Percentiles rank a stretch among this genome's conserved stretches.
Conservation (phyloP, 2,113 vertebrate genomes). For the Eidolon helvum region DNA sequence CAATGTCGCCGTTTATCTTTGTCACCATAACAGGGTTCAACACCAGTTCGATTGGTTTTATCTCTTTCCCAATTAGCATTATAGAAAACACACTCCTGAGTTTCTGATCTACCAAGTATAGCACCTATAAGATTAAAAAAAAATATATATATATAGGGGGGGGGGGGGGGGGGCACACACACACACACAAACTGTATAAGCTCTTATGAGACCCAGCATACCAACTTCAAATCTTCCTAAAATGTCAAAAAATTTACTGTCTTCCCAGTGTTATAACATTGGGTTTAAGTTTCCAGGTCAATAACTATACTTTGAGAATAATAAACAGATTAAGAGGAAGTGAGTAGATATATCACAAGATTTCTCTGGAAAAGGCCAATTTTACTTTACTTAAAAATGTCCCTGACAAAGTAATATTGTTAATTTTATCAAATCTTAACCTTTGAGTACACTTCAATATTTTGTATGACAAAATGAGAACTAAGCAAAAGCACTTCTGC, state of each 20-base stretch:
- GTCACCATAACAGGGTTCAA: conserved; percentile 93
- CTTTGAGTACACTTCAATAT: neutral
- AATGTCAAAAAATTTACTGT: neutral
- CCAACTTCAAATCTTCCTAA: neutral
- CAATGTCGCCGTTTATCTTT: conserved; percentile 97
- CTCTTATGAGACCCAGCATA: neutral
- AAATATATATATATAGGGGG: too few relatives aligned
- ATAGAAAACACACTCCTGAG: conserved; percentile 95
- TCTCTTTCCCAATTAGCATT: conserved; percentile 98
- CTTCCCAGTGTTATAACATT: neutral
- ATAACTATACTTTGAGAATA: neutral
- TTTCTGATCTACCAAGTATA: conserved; percentile 97
- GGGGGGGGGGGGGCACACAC: too few relatives aligned
- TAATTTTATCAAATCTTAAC: conserved; percentile 31
- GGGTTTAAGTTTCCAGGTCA: neutral
- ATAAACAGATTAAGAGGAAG: neutral
- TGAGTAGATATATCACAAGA: neutral
- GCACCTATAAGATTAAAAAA: conserved; percentile 87
- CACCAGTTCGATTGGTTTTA: conserved; percentile 95
- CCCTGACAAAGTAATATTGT: neutral
- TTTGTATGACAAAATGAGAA: neutral
- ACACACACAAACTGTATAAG: neutral
- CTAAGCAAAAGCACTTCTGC: conserved; percentile 21
- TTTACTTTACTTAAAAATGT: conserved; percentile 31
- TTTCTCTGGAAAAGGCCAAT: conserved; percentile 9